Conservation (phyloP, 2,797 vertebrate genomes). For the Darevskia nairensis region DNA sequence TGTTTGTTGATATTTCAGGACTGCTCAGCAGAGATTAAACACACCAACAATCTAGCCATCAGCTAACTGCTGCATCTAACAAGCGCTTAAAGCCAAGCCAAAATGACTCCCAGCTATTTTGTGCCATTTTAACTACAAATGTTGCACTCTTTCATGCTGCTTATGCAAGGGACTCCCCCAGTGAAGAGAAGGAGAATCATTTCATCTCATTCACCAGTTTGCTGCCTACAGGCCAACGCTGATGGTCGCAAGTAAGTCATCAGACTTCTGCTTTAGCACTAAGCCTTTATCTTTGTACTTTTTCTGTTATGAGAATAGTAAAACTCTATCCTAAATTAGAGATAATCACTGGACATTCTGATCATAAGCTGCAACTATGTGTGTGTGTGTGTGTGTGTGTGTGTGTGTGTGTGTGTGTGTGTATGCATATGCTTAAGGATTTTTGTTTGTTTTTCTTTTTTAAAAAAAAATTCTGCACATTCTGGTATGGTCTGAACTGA, state of each 20-base stretch:
- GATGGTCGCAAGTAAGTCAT: background rate
- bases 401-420: too few species aligned
- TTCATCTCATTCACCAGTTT: conserved; percentile 45
- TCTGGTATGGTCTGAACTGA: background rate
- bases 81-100: conserved; percentile 20
- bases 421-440: background rate
- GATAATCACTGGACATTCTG: background rate
- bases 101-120: conserved; percentile 60
- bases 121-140: conserved; percentile 48
- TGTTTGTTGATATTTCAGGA: conserved; percentile 17
- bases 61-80: conserved; percentile 60
- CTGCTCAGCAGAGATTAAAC: conserved; percentile 50
- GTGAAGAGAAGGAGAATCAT: conserved; percentile 30
- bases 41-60: conserved; percentile 22
- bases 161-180: conserved; percentile 30
- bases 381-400: too few species aligned
- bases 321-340: background rate
- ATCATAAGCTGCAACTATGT: background rate
- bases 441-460: background rate
- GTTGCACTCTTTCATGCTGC: conserved; percentile 43
- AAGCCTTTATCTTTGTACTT: background rate
- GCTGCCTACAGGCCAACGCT: conserved; percentile 38
- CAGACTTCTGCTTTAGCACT: background rate
- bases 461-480: background rate
- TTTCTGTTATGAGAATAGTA: background rate